Evolutionary conservation across 2,113 vertebrate genomes (phyloP).

Genomic region (Engraulis encrasicolus): DNA sequence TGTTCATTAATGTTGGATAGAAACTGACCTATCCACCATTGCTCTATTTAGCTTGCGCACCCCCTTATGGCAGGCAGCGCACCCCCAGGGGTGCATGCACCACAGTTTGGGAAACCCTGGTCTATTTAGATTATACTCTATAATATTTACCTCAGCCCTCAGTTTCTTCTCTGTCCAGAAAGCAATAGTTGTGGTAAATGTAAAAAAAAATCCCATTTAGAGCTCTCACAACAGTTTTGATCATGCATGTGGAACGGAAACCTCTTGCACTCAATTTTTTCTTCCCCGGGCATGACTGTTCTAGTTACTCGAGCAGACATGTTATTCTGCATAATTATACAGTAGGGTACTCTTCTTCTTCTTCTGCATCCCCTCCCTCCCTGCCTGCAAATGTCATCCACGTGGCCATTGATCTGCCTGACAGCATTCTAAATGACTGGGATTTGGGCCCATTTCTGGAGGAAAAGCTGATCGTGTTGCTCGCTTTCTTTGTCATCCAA

Average conservation of each 20-base stretch:
- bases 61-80: too few relatives aligned
- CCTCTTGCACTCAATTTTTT: not conserved
- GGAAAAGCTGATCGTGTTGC: conserved; percentile 42
- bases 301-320: conserved; percentile 24
- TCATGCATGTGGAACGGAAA: not conserved
- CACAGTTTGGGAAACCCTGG: too few relatives aligned
- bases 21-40: too few relatives aligned
- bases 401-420: conserved; percentile 30
- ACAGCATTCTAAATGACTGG: conserved; percentile 18
- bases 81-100: too few relatives aligned
- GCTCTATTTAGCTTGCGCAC: too few relatives aligned
- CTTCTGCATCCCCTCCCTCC: too few relatives aligned
- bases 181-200: too few relatives aligned
- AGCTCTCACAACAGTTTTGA: not conserved
- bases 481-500: conserved; percentile 31
- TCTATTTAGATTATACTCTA: too few relatives aligned
- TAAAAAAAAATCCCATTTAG: not conserved
- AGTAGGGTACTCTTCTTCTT: conserved; percentile 1
- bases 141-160: too few relatives aligned
- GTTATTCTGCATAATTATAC: conserved; percentile 28
- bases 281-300: not conserved
- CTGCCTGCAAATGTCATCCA: conserved; percentile 34
- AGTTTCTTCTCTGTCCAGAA: too few relatives aligned
- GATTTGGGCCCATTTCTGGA: conserved; percentile 20
- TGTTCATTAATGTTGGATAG: too few relatives aligned